phyloP scores from a whole-genome alignment of 2,797 vertebrate species.

The Florisuga fusca region DNA sequence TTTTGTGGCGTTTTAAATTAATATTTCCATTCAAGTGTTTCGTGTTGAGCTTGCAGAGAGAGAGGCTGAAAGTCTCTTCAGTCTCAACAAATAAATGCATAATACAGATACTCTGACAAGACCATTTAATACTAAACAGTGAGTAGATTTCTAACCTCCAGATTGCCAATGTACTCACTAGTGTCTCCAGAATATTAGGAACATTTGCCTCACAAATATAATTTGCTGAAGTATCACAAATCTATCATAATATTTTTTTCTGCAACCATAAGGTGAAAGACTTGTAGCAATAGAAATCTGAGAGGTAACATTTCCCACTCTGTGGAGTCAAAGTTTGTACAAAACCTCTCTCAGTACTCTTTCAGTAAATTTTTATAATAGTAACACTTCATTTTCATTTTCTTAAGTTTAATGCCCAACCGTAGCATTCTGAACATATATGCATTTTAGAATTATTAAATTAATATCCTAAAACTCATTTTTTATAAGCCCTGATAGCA shows the following conservation, averaged over 20 bases:
- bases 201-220: not conserved
- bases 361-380: not conserved
- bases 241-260: not conserved
- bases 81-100: not conserved
- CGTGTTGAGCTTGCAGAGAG: not conserved
- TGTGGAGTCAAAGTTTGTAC: not conserved
- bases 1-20: not conserved
- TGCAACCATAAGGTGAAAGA: not conserved
- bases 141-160: not conserved
- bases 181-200: not conserved
- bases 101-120: not conserved
- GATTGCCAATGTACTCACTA: not conserved
- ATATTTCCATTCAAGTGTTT: not conserved
- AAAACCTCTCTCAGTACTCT: not conserved
- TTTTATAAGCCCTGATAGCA: not conserved
- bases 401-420: not conserved
- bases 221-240: not conserved
- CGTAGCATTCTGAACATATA: not conserved
- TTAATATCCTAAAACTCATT: slow-evolving; percentile 12
- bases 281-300: not conserved
- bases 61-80: not conserved
- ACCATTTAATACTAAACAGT: not conserved
- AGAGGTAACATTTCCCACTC: fast-evolving
- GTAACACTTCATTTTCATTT: not conserved
- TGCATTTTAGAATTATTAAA: slow-evolving; percentile 29